Evolutionary conservation across 2,888 invertebrate species (phyloP).

Genomic region (Eulithis testata): DNA sequence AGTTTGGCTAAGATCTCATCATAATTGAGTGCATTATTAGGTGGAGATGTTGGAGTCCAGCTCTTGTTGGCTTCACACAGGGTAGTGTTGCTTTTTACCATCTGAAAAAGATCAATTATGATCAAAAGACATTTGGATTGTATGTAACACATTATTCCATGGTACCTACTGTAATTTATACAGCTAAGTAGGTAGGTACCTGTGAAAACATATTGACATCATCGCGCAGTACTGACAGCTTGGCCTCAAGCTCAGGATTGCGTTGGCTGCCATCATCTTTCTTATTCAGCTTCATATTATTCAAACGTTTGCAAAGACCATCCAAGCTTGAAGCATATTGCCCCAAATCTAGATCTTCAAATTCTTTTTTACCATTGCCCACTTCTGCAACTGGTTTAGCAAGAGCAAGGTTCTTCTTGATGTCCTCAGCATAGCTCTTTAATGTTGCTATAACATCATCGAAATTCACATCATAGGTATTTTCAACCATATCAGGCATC

Average conservation of each 20-base stretch:
- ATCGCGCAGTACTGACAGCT: conserved; percentile 62
- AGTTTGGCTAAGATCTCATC: conserved; percentile 67
- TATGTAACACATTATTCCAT: no score
- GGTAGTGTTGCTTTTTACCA: conserved; percentile 67
- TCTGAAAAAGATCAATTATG: conserved; percentile 55
- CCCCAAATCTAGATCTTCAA: conserved; percentile 59
- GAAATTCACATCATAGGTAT: conserved; percentile 57
- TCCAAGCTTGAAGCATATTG: conserved; percentile 67
- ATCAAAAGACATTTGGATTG: neutral
- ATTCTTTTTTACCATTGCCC: conserved; percentile 34
- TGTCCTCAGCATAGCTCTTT: conserved; percentile 66
- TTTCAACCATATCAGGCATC: conserved; percentile 66
- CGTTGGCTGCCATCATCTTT: conserved; percentile 51
- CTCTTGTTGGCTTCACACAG: conserved; percentile 60
- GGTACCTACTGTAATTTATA: neutral
- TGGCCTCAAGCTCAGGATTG: conserved; percentile 64
- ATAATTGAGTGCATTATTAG: conserved; percentile 56
- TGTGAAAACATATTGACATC: conserved; percentile 72
- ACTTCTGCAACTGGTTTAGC: conserved; percentile 41
- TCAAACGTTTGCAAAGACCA: conserved; percentile 66
- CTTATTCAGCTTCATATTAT: conserved; percentile 61
- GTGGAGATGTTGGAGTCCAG: conserved; percentile 48
- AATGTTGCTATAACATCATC: conserved; percentile 64
- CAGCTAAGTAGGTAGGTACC: conserved; percentile 46
- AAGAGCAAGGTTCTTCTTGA: conserved; percentile 57